phyloP scores from a whole-genome alignment of 2,797 vertebrate species.

The Peromyscus eremicus region DNA sequence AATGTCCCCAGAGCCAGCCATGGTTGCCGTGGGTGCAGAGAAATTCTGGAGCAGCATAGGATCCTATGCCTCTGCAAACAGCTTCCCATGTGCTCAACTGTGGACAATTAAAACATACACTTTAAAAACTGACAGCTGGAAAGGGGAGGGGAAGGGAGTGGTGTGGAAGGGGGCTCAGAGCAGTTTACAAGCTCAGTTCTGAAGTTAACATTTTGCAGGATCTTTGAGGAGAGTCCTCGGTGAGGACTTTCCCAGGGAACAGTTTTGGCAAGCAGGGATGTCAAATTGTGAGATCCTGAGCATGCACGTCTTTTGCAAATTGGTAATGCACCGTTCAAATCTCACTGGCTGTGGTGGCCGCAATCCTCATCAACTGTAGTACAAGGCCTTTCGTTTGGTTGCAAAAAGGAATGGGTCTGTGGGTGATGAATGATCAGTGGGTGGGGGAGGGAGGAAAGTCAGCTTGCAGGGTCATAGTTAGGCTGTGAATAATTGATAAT shows the following conservation, averaged over 20 bases:
- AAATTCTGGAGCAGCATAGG: constrained; percentile 79
- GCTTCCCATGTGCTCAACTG: constrained; percentile 67
- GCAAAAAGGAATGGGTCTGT: not conserved
- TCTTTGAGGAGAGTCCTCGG: not conserved
- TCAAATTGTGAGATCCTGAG: not conserved
- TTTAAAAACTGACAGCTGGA: constrained; percentile 82
- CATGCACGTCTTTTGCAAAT: not conserved
- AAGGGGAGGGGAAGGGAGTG: not conserved
- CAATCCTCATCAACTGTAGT: constrained; percentile 25
- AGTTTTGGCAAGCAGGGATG: not conserved
- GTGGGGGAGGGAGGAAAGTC: not conserved
- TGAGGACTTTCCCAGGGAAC: constrained; percentile 50
- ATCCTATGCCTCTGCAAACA: constrained; percentile 69
- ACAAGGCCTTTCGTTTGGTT: constrained; percentile 23
- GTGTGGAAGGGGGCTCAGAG: not conserved
- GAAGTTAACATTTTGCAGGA: not conserved
- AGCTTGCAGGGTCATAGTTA: constrained; percentile 54
- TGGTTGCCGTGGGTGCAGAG: constrained; percentile 68
- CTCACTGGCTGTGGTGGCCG: not conserved
- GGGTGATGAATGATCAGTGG: constrained; percentile 13
- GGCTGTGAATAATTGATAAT: constrained; percentile 77
- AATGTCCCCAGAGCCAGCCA: constrained; percentile 79
- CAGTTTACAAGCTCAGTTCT: constrained; percentile 23
- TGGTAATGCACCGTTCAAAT: not conserved
- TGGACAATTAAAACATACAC: constrained; percentile 80